These are phyloP conservation scores for Gila orcuttii DNA, from an alignment of 2,113 vertebrate species.

Conservation along the genomic window DNA sequence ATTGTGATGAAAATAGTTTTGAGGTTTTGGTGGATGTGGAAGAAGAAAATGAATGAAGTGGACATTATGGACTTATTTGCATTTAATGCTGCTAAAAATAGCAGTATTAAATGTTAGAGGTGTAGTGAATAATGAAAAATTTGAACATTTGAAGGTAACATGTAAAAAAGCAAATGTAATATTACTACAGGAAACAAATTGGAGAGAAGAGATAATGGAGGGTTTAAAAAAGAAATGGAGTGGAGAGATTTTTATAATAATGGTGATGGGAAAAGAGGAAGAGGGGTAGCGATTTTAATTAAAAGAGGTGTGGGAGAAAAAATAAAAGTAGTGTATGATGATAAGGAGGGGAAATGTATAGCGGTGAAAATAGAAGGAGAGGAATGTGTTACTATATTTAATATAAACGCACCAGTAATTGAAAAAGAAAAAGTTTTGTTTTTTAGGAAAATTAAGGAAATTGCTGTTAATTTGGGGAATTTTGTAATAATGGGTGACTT, in stretches of 20 bases:
- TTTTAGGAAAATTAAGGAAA: too few relatives aligned
- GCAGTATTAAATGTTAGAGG: background rate
- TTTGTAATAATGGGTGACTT: too few relatives aligned
- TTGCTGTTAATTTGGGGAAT: too few relatives aligned
- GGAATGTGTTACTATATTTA: too few relatives aligned
- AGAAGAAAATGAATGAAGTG: too few relatives aligned
- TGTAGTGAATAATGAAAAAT: background rate
- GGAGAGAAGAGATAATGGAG: background rate
- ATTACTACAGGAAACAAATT: background rate
- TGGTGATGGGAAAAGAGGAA: background rate
- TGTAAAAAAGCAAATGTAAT: background rate
- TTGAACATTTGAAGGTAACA: background rate
- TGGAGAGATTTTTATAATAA: background rate
- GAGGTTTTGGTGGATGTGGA: too few relatives aligned
- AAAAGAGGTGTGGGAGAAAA: background rate
- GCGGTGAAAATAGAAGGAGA: background rate
- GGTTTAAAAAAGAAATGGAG: too few relatives aligned
- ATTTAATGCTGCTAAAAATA: background rate
- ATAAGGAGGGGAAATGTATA: background rate
- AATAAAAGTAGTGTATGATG: background rate
- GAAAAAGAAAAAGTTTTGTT: too few relatives aligned
- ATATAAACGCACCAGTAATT: too few relatives aligned
- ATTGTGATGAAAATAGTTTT: too few relatives aligned
- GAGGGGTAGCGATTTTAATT: background rate
- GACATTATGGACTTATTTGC: background rate